These are phyloP conservation scores for Chloroclystis v-ata DNA, from an alignment of 2,888 invertebrate species.

Conservation along the genomic window DNA sequence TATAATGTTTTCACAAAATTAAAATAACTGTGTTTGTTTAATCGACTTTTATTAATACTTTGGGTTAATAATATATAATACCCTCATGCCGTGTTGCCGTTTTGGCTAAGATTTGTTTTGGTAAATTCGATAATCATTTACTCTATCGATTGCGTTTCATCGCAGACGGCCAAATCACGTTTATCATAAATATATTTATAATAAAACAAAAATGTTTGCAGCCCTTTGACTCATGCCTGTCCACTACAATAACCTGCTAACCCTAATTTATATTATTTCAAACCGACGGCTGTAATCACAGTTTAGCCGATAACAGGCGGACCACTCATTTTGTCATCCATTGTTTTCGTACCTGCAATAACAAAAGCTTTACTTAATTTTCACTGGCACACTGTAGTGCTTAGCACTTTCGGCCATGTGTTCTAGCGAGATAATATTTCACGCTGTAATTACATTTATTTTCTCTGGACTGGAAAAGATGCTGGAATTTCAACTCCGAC, in stretches of 20 bases:
- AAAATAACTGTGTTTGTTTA: no score
- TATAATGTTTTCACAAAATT: no score
- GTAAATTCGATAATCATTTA: no score
- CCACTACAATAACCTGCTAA: neutral
- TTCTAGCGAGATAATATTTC: slow-evolving; percentile 32
- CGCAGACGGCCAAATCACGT: no score
- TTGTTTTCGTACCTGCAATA: slow-evolving; percentile 43
- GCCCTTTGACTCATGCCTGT: neutral
- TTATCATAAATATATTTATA: no score
- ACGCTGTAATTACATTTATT: slow-evolving; percentile 30
- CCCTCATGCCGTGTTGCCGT: no score
- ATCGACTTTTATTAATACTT: no score
- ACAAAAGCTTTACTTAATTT: slow-evolving; percentile 32
- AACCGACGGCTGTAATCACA: slow-evolving; percentile 46
- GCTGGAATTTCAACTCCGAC: slow-evolving; percentile 12
- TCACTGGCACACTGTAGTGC: slow-evolving; percentile 8
- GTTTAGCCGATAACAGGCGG: slow-evolving; percentile 42
- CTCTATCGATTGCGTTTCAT: no score
- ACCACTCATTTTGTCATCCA: slow-evolving; percentile 48
- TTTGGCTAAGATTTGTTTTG: no score
- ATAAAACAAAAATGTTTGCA: no score
- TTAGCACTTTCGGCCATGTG: slow-evolving; percentile 33
- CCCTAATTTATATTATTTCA: slow-evolving; percentile 28
- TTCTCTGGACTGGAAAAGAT: slow-evolving; percentile 20
- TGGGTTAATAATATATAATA: no score